phyloP scores from a whole-genome alignment of 2,113 vertebrate genomes.

The Etheostoma cragini region DNA sequence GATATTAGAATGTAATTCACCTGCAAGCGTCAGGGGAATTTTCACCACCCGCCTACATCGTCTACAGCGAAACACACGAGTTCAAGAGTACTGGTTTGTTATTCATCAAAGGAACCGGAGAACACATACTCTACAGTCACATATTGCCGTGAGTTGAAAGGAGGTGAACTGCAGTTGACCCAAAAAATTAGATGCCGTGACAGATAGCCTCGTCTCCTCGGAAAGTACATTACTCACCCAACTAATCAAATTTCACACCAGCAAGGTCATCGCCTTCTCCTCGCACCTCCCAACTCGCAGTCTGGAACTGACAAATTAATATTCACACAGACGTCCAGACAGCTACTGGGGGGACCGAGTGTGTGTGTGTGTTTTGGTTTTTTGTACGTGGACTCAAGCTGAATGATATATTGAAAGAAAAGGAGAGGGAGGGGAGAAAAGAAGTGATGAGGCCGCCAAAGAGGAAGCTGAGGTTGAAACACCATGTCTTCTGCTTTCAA shows the following conservation, averaged over 20 bases:
- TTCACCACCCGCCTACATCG: conserved; percentile 29
- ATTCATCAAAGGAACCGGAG: not conserved
- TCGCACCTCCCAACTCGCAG: not conserved
- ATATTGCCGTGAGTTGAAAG: not conserved
- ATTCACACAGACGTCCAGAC: conserved; percentile 22
- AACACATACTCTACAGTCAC: not conserved
- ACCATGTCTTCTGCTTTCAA: conserved; percentile 15
- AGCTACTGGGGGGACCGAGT: not conserved
- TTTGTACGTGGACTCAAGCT: not conserved
- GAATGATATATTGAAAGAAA: not conserved
- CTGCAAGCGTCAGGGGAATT: not conserved
- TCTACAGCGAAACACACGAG: not conserved
- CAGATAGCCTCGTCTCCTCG: not conserved
- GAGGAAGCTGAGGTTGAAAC: not conserved
- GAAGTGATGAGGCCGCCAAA: not conserved
- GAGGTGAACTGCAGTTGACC: conserved; percentile 26
- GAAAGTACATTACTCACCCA: conserved; percentile 28
- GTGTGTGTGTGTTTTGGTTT: not conserved
- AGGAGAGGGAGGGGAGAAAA: not conserved
- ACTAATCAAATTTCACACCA: conserved; percentile 53
- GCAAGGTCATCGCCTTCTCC: conserved; percentile 33
- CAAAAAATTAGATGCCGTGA: not conserved
- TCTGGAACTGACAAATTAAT: conserved; percentile 49
- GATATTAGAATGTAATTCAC: conserved; percentile 23
- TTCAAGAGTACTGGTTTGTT: not conserved